Evolutionary conservation across 1,140 invertebrate species (phyloP).

Genomic region (Neoseiulus cucumeris): DNA sequence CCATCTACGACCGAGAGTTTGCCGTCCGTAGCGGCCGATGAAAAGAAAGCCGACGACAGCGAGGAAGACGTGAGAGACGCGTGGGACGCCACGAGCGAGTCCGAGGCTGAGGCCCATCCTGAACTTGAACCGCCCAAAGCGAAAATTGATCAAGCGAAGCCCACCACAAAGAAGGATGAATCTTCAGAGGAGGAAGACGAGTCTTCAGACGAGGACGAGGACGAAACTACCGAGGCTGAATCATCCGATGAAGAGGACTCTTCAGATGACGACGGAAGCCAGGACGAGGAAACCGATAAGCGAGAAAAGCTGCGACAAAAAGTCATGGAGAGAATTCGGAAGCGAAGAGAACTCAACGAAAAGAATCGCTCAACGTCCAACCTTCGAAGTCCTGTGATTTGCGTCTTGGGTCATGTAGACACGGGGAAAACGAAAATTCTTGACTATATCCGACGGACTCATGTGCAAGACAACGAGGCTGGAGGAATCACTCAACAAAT

Average conservation of each 20-base stretch:
- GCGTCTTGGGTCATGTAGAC: constrained; percentile 98
- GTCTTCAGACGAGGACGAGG: constrained; percentile 9
- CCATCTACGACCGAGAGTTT: constrained; percentile 23
- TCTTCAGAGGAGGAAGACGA: constrained; percentile 11
- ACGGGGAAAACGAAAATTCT: constrained; percentile 99
- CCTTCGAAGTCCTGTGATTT: constrained; percentile 84
- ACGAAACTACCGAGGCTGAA: constrained; percentile 14
- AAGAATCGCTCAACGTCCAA: constrained; percentile 52
- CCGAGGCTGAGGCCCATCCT: constrained; percentile 34
- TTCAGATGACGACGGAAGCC: constrained; percentile 17
- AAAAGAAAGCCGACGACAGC: constrained; percentile 15
- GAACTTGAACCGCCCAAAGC: not conserved
- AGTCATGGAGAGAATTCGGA: constrained; percentile 46
- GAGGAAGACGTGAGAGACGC: constrained; percentile 23
- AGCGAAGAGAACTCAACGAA: constrained; percentile 59
- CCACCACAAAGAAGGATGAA: constrained; percentile 6
- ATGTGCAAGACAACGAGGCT: constrained; percentile 95
- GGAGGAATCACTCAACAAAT: constrained; percentile 99
- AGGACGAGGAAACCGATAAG: constrained; percentile 15
- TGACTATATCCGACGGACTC: constrained; percentile 78
- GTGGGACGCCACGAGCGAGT: constrained; percentile 34
- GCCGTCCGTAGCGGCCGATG: constrained; percentile 11
- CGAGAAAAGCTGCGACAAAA: constrained; percentile 41
- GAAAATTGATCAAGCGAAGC: not conserved
- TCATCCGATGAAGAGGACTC: constrained; percentile 14